Evolutionary conservation across 2,888 invertebrate species (phyloP).

Genomic region (Napeogenes sylphis): DNA sequence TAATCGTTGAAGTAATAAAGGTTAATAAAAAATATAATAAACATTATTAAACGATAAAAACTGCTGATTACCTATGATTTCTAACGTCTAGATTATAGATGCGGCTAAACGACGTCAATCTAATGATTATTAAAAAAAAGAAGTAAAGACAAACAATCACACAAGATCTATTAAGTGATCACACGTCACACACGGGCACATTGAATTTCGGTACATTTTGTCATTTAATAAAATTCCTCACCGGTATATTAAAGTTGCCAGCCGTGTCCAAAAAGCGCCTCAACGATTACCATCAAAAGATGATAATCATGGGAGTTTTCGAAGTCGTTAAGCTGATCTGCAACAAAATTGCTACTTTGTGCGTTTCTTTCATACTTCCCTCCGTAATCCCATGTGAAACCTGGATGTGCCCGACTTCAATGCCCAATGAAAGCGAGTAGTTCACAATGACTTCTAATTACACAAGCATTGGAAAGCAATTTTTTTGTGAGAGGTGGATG

Average conservation of each 20-base stretch:
- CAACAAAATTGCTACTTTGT: slow-evolving; percentile 74
- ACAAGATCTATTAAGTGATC: slow-evolving; percentile 32
- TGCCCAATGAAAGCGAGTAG: slow-evolving; percentile 36
- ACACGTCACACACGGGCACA: slow-evolving; percentile 48
- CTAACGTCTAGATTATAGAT: no score
- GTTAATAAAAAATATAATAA: no score
- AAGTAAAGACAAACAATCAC: slow-evolving; percentile 32
- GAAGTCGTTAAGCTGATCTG: slow-evolving; percentile 78
- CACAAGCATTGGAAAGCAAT: slow-evolving; percentile 54
- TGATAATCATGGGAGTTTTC: slow-evolving; percentile 78
- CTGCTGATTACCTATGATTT: no score
- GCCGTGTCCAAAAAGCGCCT: slow-evolving; percentile 71
- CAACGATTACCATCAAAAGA: slow-evolving; percentile 76
- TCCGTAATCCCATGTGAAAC: slow-evolving; percentile 53
- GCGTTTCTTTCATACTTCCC: slow-evolving; percentile 62
- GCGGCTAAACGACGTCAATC: background rate
- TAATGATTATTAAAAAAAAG: slow-evolving; percentile 26
- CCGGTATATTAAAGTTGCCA: slow-evolving; percentile 68
- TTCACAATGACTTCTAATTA: slow-evolving; percentile 48
- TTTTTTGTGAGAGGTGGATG: slow-evolving; percentile 17
- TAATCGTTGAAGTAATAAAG: no score
- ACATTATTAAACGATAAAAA: no score
- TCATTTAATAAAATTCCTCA: slow-evolving; percentile 66
- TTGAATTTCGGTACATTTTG: slow-evolving; percentile 55
- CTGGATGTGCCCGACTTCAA: slow-evolving; percentile 46